phyloP scores from a whole-genome alignment of 2,797 vertebrate species.

The Diplodus sargus region DNA sequence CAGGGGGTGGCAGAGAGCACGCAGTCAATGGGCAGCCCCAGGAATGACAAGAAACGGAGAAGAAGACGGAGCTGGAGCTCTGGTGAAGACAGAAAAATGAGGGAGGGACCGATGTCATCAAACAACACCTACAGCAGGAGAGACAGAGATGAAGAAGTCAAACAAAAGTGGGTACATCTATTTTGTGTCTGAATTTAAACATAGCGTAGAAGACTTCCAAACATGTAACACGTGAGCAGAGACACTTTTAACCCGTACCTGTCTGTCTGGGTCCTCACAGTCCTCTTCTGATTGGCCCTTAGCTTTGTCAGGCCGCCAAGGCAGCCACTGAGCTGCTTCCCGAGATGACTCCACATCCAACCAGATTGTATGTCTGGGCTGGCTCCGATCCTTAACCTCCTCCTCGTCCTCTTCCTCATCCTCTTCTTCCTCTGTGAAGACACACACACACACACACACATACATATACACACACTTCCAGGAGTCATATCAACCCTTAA shows the following conservation, averaged over 20 bases:
- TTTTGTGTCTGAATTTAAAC: background rate
- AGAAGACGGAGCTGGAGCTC: slow-evolving; percentile 86
- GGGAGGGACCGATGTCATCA: slow-evolving; percentile 93
- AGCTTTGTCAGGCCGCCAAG: slow-evolving; percentile 94
- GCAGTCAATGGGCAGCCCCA: slow-evolving; percentile 88
- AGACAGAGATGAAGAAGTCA: background rate
- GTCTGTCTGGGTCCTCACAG: slow-evolving; percentile 97
- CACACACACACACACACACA: background rate
- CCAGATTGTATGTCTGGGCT: slow-evolving; percentile 91
- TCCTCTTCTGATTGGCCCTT: slow-evolving; percentile 94
- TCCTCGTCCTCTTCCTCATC: slow-evolving; percentile 88
- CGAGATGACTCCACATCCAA: slow-evolving; percentile 90
- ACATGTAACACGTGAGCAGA: background rate
- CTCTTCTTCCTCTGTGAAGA: slow-evolving; percentile 84
- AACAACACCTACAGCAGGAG: slow-evolving; percentile 89
- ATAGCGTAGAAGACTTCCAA: background rate
- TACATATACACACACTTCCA: no score
- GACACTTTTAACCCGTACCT: slow-evolving; percentile 80
- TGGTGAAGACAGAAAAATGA: slow-evolving; percentile 87
- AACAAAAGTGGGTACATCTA: background rate
- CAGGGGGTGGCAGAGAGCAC: slow-evolving; percentile 71
- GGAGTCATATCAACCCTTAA: no score
- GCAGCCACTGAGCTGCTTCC: slow-evolving; percentile 92
- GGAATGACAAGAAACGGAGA: slow-evolving; percentile 90
- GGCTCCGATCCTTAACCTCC: slow-evolving; percentile 90